Percentiles rank a stretch among this genome's conserved stretches.
Evolutionary conservation across 1,140 invertebrate genomes (phyloP).

Genomic region (Drosophila watanabei): DNA sequence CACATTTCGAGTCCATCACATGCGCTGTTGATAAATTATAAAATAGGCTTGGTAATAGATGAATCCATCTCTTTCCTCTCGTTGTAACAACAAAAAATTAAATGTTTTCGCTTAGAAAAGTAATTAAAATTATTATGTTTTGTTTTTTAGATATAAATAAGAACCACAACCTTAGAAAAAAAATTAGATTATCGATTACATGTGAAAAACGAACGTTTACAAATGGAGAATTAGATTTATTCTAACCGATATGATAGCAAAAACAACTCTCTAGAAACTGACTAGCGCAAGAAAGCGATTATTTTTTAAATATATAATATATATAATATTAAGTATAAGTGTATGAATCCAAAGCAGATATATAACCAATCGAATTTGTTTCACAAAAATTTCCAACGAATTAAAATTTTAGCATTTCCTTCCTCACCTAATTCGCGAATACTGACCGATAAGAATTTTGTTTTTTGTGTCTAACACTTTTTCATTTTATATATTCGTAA

Average conservation of each 20-base stretch:
- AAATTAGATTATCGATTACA: conserved; percentile 63
- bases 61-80: conserved; percentile 42
- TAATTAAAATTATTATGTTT: conserved; percentile 68
- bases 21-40: conserved; percentile 84
- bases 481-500: conserved; percentile 55
- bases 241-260: conserved; percentile 58
- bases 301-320: conserved; percentile 28
- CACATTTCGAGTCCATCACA: conserved; percentile 74
- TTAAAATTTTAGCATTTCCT: conserved; percentile 56
- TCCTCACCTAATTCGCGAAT: conserved; percentile 77
- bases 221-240: conserved; percentile 21
- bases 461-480: conserved; percentile 50
- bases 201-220: conserved; percentile 42
- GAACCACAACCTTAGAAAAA: conserved; percentile 83
- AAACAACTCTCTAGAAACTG: conserved; percentile 63
- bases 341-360: conserved; percentile 38
- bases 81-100: conserved; percentile 50
- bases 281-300: conserved; percentile 70
- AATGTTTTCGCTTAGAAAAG: conserved; percentile 66
- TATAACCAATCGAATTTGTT: conserved; percentile 39
- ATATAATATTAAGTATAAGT: conserved; percentile 23
- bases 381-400: conserved; percentile 48
- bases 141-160: conserved; percentile 72
- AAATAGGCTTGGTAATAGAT: conserved; percentile 38
- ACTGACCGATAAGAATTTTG: conserved; percentile 79